phyloP scores from a whole-genome alignment of 2,888 invertebrate genomes.

The Tenthredo scrophulariae region DNA sequence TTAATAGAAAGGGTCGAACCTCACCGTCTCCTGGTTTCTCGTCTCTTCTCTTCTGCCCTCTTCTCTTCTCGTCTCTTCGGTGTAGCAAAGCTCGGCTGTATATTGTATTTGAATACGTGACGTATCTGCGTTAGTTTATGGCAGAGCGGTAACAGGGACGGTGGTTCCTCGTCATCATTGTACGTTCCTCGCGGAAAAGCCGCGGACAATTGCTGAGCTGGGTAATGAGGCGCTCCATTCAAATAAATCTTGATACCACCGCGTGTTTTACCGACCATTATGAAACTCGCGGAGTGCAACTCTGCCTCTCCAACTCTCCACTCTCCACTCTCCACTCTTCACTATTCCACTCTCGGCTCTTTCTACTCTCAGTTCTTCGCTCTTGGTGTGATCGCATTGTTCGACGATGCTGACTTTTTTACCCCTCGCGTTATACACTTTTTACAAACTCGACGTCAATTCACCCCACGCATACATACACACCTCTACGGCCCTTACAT shows the following conservation, averaged over 20 bases:
- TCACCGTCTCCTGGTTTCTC: slow-evolving; percentile 55
- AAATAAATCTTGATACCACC: slow-evolving; percentile 76
- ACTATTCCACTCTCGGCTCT: slow-evolving; percentile 39
- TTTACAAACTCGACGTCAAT: slow-evolving; percentile 29
- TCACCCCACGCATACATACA: neutral
- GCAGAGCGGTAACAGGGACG: neutral
- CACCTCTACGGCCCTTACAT: neutral
- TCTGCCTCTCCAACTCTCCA: slow-evolving; percentile 18
- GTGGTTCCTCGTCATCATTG: neutral
- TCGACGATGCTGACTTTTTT: slow-evolving; percentile 40
- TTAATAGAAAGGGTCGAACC: slow-evolving; percentile 74
- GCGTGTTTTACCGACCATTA: slow-evolving; percentile 73
- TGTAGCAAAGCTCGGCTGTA: slow-evolving; percentile 56
- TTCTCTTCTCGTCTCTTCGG: slow-evolving; percentile 46
- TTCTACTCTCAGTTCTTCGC: slow-evolving; percentile 46
- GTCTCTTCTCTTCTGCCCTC: slow-evolving; percentile 56
- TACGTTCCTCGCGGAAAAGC: slow-evolving; percentile 55
- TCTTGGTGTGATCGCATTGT: slow-evolving; percentile 41
- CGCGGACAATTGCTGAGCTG: slow-evolving; percentile 72
- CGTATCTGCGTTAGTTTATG: slow-evolving; percentile 68
- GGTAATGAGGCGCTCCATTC: slow-evolving; percentile 77
- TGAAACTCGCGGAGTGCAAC: slow-evolving; percentile 62
- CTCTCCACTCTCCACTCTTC: slow-evolving; percentile 42
- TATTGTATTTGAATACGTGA: slow-evolving; percentile 76
- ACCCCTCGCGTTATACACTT: slow-evolving; percentile 51